These are phyloP conservation scores for Squalus acanthias DNA, from an alignment of 2,797 vertebrate genomes.

Conservation along the genomic window DNA sequence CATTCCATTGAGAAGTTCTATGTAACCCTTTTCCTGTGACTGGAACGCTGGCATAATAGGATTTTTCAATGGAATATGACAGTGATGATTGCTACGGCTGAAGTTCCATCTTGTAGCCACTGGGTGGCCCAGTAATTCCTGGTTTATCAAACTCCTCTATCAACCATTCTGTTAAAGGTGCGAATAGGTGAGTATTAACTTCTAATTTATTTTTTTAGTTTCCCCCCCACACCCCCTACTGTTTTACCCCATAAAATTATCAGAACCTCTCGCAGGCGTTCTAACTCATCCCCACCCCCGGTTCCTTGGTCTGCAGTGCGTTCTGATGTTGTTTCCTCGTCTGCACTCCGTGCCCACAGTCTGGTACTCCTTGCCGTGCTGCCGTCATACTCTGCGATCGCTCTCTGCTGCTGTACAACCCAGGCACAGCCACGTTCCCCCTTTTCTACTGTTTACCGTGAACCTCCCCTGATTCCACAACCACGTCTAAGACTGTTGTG, in stretches of 20 bases:
- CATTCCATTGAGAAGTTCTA: neutral
- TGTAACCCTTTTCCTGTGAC: neutral
- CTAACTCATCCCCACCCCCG: neutral
- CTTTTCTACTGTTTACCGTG: neutral
- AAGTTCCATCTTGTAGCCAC: neutral
- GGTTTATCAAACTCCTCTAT: neutral
- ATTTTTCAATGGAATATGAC: neutral
- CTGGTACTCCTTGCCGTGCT: too few relatives aligned
- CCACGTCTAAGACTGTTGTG: neutral
- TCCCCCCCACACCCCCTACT: too few relatives aligned
- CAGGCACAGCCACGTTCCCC: too few relatives aligned
- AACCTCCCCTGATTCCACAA: neutral
- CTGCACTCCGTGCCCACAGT: neutral
- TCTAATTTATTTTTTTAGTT: too few relatives aligned
- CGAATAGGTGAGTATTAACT: neutral
- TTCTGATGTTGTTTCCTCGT: neutral
- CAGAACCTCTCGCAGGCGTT: neutral
- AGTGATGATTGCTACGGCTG: neutral
- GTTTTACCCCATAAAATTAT: neutral
- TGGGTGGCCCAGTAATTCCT: neutral
- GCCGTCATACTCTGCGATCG: neutral
- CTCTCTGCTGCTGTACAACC: neutral
- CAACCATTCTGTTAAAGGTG: neutral
- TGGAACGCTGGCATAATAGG: neutral
- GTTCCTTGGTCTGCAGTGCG: neutral